phyloP scores from a whole-genome alignment of 1,140 invertebrate genomes.

The Phthorimaea operculella region DNA sequence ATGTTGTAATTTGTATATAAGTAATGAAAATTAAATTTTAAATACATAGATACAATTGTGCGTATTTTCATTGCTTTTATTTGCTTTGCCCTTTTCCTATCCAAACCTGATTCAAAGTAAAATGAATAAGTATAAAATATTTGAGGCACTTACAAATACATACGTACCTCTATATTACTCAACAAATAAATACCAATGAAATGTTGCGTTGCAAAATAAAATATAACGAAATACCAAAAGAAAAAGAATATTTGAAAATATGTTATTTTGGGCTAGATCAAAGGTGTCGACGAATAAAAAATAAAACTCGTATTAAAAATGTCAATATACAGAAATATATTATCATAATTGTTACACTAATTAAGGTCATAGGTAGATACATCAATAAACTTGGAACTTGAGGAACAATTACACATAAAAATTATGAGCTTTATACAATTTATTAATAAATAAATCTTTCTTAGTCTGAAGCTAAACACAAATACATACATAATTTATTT shows the following conservation, averaged over 20 bases:
- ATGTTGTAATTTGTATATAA: slow-evolving; percentile 69
- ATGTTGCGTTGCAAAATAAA: too few species aligned
- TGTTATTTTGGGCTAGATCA: too few species aligned
- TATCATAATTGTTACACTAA: slow-evolving; percentile 12
- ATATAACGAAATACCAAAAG: too few species aligned
- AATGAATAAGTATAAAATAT: too few species aligned
- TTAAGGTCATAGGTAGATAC: slow-evolving; percentile 14
- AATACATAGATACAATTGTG: slow-evolving; percentile 65
- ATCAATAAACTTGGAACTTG: slow-evolving; percentile 5
- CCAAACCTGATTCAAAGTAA: background rate
- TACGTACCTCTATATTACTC: too few species aligned
- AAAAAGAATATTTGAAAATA: too few species aligned
- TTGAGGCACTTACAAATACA: background rate
- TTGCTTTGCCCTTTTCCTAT: background rate
- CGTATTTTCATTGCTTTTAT: slow-evolving; percentile 42
- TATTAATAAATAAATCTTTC: slow-evolving; percentile 2
- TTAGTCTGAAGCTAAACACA: too few species aligned
- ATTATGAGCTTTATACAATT: slow-evolving; percentile 8
- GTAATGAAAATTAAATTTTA: slow-evolving; percentile 68
- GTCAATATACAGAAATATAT: slow-evolving; percentile 18
- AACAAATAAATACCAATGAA: too few species aligned
- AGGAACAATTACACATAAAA: background rate
- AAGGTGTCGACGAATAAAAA: too few species aligned
- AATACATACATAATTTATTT: too few species aligned
- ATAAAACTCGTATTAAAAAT: slow-evolving; percentile 14